Evolutionary conservation across 2,797 vertebrate species (phyloP), one percentile per base, ranked within the genome.

Genomic region (Thunnus albacares): DNA sequence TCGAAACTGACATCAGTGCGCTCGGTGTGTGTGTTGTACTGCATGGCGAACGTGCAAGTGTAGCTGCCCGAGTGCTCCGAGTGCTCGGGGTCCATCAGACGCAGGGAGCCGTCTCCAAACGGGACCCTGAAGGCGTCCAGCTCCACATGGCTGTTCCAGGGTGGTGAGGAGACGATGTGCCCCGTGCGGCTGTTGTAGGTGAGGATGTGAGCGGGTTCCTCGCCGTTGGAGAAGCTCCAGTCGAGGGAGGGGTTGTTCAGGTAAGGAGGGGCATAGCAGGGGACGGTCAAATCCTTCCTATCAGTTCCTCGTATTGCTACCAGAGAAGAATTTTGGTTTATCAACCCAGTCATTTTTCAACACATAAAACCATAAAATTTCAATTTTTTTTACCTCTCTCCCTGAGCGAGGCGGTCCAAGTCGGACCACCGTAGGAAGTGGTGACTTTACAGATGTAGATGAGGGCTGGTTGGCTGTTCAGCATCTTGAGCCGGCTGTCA

Each of bases 381-480:
- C 1, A 0, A 2, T 56, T 38, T 35, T 15, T 13, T 55, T 49
- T 59, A 96, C 95, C 95, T 93, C 87, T 89, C 55, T 95, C 90
- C 62, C 87, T 88, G 70, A 95, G 88, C 0, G 95, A 96, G 17
- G 92, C 26, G 0, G 58, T 94, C 95, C 95, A 96, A 20, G 68
- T 26, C 3, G 89, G 84, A 0, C 85, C 80, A 0, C 87, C 87
- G 22, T 94, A 95, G 4, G 93, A 82, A 0, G 87, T 88, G 0
- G 77, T 89, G 65, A 95, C 81, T 15, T 86, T 93, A 33, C 96
- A 96, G 84, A 95, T 91, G 90, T 96, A 96, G 56, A 93, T 91
- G 75, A 96, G 79, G 53, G 92, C 73, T 0, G 80, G 79, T 2
- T 43, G 85, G 1, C 83, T 83, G 9, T 59, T 79, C 47, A 94